phyloP scores from a whole-genome alignment of 2,113 vertebrate species.

The Oreotrochilus melanogaster region DNA sequence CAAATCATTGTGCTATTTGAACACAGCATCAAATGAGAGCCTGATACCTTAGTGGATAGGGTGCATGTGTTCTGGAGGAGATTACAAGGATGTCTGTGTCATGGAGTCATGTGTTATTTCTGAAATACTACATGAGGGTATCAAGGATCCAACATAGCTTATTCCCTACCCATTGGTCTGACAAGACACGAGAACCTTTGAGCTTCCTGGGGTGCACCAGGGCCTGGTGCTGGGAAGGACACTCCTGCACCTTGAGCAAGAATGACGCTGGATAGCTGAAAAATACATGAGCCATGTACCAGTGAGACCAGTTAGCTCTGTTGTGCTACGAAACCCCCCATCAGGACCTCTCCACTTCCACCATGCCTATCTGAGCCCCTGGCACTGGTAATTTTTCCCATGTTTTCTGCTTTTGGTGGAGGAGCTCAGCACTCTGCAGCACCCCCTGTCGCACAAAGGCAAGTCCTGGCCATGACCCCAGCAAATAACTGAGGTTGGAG shows the following conservation, averaged over 20 bases:
- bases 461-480: neutral
- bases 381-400: rapidly evolving
- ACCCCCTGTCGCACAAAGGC: neutral
- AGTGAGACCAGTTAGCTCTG: neutral
- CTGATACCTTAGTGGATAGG: neutral
- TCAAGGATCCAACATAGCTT: rapidly evolving
- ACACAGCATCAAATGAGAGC: neutral
- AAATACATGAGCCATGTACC: neutral
- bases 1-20: neutral
- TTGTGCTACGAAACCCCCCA: neutral
- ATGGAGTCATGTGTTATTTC: neutral
- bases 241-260: neutral
- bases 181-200: neutral
- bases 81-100: neutral
- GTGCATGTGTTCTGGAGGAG: neutral
- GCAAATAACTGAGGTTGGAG: rapidly evolving
- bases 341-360: neutral
- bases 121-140: neutral
- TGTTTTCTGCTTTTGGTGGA: neutral
- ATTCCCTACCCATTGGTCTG: neutral
- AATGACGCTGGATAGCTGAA: neutral
- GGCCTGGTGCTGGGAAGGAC: neutral
- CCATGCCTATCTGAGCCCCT: neutral
- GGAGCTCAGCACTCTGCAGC: neutral
- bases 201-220: neutral